phyloP scores from a whole-genome alignment of 1,140 invertebrate genomes.

The Psix sp. region DNA sequence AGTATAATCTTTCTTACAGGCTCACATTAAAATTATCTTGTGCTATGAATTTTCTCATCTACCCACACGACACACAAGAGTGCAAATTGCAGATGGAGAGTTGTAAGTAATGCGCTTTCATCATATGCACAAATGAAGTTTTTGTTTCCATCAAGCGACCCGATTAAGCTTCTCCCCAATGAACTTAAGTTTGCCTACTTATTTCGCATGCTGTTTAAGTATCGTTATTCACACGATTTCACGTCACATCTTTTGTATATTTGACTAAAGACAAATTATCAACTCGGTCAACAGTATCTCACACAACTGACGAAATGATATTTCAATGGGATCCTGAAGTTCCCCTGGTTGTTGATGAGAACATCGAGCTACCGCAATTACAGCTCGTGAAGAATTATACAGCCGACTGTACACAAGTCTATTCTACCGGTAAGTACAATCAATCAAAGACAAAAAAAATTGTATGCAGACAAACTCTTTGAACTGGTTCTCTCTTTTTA shows the following conservation, averaged over 20 bases:
- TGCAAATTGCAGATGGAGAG: slow-evolving; percentile 95
- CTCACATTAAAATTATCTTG: slow-evolving; percentile 89
- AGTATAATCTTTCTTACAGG: slow-evolving; percentile 70
- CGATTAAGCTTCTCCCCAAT: slow-evolving; percentile 33
- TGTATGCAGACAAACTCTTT: not conserved
- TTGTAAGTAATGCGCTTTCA: slow-evolving; percentile 80
- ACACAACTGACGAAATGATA: slow-evolving; percentile 93
- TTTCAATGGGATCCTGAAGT: slow-evolving; percentile 94
- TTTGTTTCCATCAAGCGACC: slow-evolving; percentile 35
- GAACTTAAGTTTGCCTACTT: too few species aligned
- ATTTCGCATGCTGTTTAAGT: too few species aligned
- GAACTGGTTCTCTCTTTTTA: slow-evolving; percentile 66
- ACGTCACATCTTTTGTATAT: slow-evolving; percentile 10
- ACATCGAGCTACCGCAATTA: slow-evolving; percentile 91
- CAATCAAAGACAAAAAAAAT: not conserved
- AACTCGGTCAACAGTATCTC: slow-evolving; percentile 83
- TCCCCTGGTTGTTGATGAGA: slow-evolving; percentile 91
- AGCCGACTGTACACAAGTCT: slow-evolving; percentile 91
- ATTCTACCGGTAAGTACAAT: slow-evolving; percentile 84
- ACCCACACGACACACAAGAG: slow-evolving; percentile 93
- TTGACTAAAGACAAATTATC: slow-evolving; percentile 46
- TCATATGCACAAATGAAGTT: slow-evolving; percentile 7
- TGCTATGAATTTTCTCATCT: slow-evolving; percentile 94
- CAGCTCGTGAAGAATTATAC: slow-evolving; percentile 90
- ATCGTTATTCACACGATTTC: too few species aligned